Conservation (phyloP, 2,113 vertebrate species). For the Turnix velox region DNA sequence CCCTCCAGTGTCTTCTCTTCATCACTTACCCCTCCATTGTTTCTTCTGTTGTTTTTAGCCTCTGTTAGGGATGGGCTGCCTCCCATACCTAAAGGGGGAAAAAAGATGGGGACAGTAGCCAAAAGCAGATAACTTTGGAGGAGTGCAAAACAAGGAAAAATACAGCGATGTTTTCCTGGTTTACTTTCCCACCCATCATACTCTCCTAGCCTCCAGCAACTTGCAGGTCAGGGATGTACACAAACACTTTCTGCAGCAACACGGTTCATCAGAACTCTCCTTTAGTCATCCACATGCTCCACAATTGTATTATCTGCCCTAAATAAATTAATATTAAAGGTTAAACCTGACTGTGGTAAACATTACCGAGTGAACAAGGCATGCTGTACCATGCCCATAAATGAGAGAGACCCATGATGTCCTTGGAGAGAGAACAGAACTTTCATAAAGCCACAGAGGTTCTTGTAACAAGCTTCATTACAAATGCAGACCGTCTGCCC, state of each 20-base stretch:
- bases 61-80: background rate
- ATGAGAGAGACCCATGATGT: constrained; percentile 7
- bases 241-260: constrained; percentile 21
- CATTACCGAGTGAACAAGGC: background rate
- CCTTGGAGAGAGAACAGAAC: constrained; percentile 43
- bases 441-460: background rate
- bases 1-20: background rate
- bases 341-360: constrained; percentile 19
- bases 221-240: background rate
- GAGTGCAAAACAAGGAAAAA: background rate
- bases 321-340: background rate
- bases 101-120: background rate
- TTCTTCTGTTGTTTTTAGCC: background rate
- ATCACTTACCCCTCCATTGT: background rate
- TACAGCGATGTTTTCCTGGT: background rate
- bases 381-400: constrained; percentile 46
- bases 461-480: constrained; percentile 49
- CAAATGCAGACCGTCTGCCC: constrained; percentile 53
- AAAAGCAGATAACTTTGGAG: background rate
- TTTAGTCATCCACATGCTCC: background rate
- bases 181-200: background rate
- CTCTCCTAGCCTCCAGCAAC: constrained; percentile 18
- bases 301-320: background rate
- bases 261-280: background rate
- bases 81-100: background rate